These are phyloP conservation scores for Prochilodus magdalenae DNA, from an alignment of 2,113 vertebrate genomes.

Conservation along the genomic window DNA sequence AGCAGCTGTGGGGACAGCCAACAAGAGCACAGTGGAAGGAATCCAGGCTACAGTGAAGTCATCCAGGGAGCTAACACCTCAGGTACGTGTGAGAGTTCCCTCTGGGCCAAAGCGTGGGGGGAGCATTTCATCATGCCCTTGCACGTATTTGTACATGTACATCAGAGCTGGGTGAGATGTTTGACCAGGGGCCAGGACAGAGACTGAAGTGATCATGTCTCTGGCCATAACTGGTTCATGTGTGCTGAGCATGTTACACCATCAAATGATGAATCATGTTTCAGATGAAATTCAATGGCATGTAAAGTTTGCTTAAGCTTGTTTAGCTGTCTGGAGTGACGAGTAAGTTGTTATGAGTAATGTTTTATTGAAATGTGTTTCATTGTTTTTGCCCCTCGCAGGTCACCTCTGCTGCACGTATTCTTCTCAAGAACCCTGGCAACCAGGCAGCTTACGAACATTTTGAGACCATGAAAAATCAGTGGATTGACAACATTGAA, in stretches of 20 bases:
- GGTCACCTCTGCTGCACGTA: conserved; percentile 95
- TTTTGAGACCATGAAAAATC: conserved; percentile 99
- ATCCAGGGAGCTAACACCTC: conserved; percentile 92
- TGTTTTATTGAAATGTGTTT: conserved; percentile 4
- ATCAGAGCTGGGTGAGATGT: not conserved
- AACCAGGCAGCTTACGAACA: conserved; percentile 97
- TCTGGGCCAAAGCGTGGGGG: not conserved
- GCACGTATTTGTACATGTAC: no score
- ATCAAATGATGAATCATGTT: no score
- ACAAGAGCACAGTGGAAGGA: conserved; percentile 93
- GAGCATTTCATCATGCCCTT: no score
- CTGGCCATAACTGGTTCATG: not conserved
- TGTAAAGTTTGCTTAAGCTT: not conserved
- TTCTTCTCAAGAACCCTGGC: conserved; percentile 94
- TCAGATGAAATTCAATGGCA: not conserved
- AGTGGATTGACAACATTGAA: conserved; percentile 98
- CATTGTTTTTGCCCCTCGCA: conserved; percentile 48
- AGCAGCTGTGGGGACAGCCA: conserved; percentile 94
- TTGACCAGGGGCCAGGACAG: not conserved
- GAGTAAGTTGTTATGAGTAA: not conserved
- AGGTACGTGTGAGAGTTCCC: conserved; percentile 76
- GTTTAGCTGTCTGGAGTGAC: not conserved
- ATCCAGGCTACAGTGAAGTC: conserved; percentile 96
- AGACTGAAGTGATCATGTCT: conserved; percentile 4
- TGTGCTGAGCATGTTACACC: not conserved